Conservation (phyloP, 2,888 invertebrate genomes). For the Ernsta delagoae region DNA sequence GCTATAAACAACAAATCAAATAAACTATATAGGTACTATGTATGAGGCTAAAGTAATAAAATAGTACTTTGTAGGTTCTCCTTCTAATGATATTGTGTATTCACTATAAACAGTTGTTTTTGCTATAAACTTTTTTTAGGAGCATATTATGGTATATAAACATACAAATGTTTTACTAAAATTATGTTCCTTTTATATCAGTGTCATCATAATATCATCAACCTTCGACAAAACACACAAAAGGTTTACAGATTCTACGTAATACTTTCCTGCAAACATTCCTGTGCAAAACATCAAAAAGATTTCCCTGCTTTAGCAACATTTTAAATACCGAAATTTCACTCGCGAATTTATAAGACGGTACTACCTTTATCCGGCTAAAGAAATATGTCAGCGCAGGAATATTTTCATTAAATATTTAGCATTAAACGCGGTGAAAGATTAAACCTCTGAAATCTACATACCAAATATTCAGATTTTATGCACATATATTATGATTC, state of each 20-base stretch:
- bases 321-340: conserved; percentile 20
- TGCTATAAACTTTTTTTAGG: background rate
- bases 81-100: too few species aligned
- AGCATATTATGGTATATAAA: background rate
- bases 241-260: background rate
- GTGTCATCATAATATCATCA: background rate
- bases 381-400: conserved; percentile 9
- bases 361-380: conserved; percentile 1
- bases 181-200: background rate
- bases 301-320: conserved; percentile 12
- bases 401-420: conserved; percentile 19
- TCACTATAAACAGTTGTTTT: too few species aligned
- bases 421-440: background rate
- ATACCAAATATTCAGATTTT: background rate
- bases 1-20: too few species aligned
- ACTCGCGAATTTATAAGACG: conserved; percentile 15
- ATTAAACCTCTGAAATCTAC: conserved; percentile 17
- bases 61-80: too few species aligned
- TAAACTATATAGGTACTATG: too few species aligned
- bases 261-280: conserved; percentile 21
- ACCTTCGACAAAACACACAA: background rate
- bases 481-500: background rate
- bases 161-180: background rate
- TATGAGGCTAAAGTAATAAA: too few species aligned
- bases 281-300: conserved; percentile 17